Percentiles rank a stretch among this genome's conserved stretches.
phyloP scores from a whole-genome alignment of 1,140 invertebrate species.

The Hylaeus anthracinus region DNA sequence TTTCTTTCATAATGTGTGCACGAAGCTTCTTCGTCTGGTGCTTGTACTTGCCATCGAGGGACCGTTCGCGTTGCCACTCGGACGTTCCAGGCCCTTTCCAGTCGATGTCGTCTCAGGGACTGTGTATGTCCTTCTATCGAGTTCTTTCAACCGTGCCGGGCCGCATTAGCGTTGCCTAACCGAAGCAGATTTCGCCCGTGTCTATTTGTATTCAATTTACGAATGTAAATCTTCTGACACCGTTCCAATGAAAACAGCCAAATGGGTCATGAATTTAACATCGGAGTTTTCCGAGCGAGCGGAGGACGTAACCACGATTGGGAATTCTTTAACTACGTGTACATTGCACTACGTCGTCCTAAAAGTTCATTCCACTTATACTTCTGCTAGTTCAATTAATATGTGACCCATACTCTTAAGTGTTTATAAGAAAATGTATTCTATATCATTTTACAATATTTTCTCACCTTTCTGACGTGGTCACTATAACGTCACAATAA shows the following conservation, averaged over 20 bases:
- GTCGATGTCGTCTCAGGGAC: slow-evolving; percentile 26
- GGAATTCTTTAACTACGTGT: too few relatives aligned
- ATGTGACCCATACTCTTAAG: too few relatives aligned
- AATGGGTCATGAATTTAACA: slow-evolving; percentile 3
- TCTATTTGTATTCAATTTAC: slow-evolving; percentile 5
- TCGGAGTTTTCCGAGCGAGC: not conserved
- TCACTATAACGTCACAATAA: too few relatives aligned
- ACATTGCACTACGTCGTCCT: too few relatives aligned
- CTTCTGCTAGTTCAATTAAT: too few relatives aligned
- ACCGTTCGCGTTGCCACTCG: slow-evolving; percentile 36
- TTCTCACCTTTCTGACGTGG: too few relatives aligned
- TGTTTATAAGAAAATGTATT: too few relatives aligned
- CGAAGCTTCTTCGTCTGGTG: slow-evolving; percentile 32
- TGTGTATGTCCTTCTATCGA: slow-evolving; percentile 42
- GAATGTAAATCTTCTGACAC: not conserved
- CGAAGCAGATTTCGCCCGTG: not conserved
- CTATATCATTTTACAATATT: too few relatives aligned
- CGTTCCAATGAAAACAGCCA: not conserved
- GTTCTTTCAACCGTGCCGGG: slow-evolving; percentile 37
- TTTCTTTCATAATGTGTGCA: slow-evolving; percentile 64
- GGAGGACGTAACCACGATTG: not conserved
- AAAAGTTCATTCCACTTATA: too few relatives aligned
- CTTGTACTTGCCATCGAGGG: slow-evolving; percentile 33
- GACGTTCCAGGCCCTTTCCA: slow-evolving; percentile 39
- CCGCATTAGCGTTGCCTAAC: not conserved